phyloP scores from a whole-genome alignment of 2,888 invertebrate genomes.

The Lamellibrachia columna region DNA sequence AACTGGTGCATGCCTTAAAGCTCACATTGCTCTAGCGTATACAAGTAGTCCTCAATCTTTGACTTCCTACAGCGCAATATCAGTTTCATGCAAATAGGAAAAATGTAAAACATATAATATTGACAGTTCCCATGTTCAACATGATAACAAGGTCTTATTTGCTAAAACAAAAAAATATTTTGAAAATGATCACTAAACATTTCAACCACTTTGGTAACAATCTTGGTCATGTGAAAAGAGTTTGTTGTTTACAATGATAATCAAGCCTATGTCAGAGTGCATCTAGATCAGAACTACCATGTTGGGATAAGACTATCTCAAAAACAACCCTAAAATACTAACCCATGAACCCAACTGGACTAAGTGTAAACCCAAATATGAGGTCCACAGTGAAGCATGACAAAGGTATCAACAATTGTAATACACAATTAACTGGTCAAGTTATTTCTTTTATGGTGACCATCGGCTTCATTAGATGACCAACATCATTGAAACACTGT shows the following conservation, averaged over 20 bases:
- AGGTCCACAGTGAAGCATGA: background rate
- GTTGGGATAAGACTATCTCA: background rate
- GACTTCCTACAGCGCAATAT: background rate
- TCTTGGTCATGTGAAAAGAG: background rate
- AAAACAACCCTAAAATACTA: background rate
- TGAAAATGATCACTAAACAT: background rate
- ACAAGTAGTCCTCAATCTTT: background rate
- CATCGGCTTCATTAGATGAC: background rate
- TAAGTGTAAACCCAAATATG: background rate
- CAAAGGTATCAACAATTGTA: background rate
- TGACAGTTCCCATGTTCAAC: background rate
- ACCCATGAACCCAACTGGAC: background rate
- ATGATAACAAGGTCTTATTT: background rate
- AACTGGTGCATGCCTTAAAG: background rate
- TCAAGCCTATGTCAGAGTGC: background rate
- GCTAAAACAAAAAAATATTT: background rate
- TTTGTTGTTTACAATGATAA: background rate
- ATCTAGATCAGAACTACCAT: background rate
- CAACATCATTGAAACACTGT: background rate
- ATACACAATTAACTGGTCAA: background rate
- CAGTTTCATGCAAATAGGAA: background rate
- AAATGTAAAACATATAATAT: conserved; percentile 4
- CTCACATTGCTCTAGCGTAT: background rate
- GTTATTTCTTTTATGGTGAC: background rate
- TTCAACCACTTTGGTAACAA: background rate